A percentile compares a stretch with the other conserved stretches of the same genome.
phyloP scores from a whole-genome alignment of 2,113 vertebrate species.

The Nothobranchius kuhntae region DNA sequence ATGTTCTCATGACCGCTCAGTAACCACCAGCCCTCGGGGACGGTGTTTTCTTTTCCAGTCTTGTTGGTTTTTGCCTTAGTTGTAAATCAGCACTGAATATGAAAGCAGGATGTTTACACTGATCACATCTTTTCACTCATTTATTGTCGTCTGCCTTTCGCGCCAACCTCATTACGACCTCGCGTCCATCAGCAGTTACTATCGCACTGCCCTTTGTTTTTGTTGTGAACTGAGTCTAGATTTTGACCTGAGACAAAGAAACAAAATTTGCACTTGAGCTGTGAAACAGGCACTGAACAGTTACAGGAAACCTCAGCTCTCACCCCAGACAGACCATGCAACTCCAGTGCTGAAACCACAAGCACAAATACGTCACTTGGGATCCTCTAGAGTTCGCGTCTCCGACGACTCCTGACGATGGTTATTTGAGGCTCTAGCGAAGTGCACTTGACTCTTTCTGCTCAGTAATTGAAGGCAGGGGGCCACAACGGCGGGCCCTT shows the following conservation, averaged over 20 bases:
- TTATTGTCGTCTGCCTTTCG: conserved; percentile 31
- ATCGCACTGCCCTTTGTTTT: conserved; percentile 41
- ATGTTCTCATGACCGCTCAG: conserved; percentile 8
- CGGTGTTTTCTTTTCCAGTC: conserved; percentile 2
- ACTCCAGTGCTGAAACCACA: conserved; percentile 49
- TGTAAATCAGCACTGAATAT: conserved; percentile 15
- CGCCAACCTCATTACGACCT: conserved; percentile 40
- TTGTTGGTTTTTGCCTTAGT: conserved; percentile 47
- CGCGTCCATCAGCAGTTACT: conserved; percentile 45
- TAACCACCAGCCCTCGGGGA: conserved; percentile 32
- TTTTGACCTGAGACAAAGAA: conserved; percentile 21
- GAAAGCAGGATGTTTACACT: background rate
- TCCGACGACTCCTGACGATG: conserved; percentile 23
- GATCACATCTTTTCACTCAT: conserved; percentile 22
- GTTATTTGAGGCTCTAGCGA: conserved; percentile 49
- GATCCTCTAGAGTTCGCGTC: conserved; percentile 22
- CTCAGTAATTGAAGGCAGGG: conserved; percentile 61
- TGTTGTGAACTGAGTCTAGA: conserved; percentile 37
- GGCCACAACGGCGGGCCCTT: conserved; percentile 59
- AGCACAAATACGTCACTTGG: conserved; percentile 44
- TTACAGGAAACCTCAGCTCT: conserved; percentile 27
- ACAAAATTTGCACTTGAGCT: conserved; percentile 57
- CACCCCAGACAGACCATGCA: conserved; percentile 40
- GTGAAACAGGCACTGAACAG: conserved; percentile 61
- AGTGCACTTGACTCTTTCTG: conserved; percentile 71